phyloP scores from a whole-genome alignment of 2,797 vertebrate genomes.

The Zonotrichia albicollis region DNA sequence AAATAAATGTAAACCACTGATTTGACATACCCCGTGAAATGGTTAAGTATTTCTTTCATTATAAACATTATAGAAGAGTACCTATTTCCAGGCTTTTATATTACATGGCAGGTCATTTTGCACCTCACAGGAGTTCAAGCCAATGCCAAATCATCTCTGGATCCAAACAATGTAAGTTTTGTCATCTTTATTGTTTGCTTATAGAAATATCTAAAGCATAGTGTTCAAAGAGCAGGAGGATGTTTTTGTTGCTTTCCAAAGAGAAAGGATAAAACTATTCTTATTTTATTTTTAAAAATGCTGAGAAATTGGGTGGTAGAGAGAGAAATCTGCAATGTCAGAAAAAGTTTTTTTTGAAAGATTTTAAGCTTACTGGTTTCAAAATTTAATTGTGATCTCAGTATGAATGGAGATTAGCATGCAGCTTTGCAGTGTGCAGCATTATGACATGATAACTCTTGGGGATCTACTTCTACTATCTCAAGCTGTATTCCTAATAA shows the following conservation, averaged over 20 bases:
- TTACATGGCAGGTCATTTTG: not conserved
- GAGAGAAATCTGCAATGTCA: not conserved
- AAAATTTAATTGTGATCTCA: not conserved
- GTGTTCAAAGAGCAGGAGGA: not conserved
- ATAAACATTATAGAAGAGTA: not conserved
- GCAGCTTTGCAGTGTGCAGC: not conserved
- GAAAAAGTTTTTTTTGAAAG: not conserved
- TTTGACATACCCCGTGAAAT: not conserved
- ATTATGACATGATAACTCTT: not conserved
- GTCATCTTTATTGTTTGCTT: not conserved
- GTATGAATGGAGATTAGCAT: not conserved
- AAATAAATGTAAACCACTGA: not conserved
- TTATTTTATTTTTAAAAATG: not conserved
- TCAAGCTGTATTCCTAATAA: not conserved
- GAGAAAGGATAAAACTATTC: not conserved
- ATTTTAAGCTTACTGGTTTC: not conserved
- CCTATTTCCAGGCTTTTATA: not conserved
- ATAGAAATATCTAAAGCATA: not conserved
- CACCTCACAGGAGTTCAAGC: not conserved
- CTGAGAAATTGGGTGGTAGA: not conserved
- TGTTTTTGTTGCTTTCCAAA: not conserved
- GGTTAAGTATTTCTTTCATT: not conserved
- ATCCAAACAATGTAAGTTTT: not conserved
- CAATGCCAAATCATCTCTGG: not conserved
- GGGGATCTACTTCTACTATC: not conserved